phyloP scores from a whole-genome alignment of 2,797 vertebrate genomes.

The Vespertilio murinus region DNA sequence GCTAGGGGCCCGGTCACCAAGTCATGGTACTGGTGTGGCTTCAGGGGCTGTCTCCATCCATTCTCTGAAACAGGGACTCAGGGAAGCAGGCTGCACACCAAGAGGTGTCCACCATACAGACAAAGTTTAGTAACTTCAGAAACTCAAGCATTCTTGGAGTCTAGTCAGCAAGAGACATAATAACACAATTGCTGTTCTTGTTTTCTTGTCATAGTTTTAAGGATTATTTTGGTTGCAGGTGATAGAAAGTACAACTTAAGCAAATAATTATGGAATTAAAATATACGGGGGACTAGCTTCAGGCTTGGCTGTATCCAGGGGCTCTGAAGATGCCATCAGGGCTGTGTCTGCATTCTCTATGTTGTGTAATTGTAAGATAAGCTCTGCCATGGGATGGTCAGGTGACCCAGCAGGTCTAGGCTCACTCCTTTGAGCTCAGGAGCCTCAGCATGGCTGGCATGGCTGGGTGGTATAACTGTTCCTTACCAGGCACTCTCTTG shows the following conservation, averaged over 20 bases:
- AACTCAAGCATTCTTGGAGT: background rate
- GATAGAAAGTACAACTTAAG: background rate
- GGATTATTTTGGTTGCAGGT: background rate
- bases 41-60: background rate
- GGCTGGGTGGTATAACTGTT: background rate
- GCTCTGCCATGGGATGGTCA: background rate
- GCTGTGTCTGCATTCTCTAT: background rate
- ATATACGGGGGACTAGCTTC: background rate
- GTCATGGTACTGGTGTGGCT: background rate
- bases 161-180: background rate
- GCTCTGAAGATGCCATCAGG: background rate
- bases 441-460: rapidly evolving
- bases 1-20: background rate
- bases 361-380: background rate
- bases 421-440: background rate
- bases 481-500: background rate
- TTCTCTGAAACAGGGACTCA: background rate
- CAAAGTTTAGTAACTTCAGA: background rate
- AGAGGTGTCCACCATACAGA: background rate
- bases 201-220: background rate
- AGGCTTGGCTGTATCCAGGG: background rate
- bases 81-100: background rate
- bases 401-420: background rate
- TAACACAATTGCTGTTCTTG: background rate
- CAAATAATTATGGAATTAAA: background rate